phyloP scores from a whole-genome alignment of 2,888 invertebrate species.

The Ichneumoninae sp. region DNA sequence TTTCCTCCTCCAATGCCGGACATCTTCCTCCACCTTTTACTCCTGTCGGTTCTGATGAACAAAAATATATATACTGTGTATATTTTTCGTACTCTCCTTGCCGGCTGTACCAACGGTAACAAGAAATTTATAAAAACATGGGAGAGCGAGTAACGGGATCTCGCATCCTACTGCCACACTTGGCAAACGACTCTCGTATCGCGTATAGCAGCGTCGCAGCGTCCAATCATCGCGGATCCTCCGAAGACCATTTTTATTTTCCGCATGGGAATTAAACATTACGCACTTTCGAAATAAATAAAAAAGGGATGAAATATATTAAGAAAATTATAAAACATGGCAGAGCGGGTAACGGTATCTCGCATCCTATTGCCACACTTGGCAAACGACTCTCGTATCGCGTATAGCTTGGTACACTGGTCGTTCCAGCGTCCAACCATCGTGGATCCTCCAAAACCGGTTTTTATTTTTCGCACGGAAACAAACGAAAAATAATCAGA shows the following conservation, averaged over 20 bases:
- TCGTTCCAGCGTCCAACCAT: background rate
- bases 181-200: constrained; percentile 70
- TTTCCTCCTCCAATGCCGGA: constrained; percentile 81
- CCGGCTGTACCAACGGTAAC: too few species aligned
- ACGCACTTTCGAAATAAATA: too few species aligned
- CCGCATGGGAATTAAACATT: too few species aligned
- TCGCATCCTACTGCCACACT: constrained; percentile 84
- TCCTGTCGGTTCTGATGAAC: constrained; percentile 72
- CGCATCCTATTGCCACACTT: constrained; percentile 84
- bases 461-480: background rate
- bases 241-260: constrained; percentile 5
- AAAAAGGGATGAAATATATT: background rate
- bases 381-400: constrained; percentile 67
- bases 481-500: too few species aligned
- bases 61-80: constrained; percentile 9
- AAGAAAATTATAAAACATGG: constrained; percentile 78
- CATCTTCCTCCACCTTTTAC: constrained; percentile 78
- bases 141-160: constrained; percentile 81
- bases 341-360: constrained; percentile 81
- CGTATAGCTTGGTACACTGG: background rate
- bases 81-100: background rate
- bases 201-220: background rate
- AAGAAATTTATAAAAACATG: constrained; percentile 77
- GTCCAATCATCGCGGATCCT: constrained; percentile 30
- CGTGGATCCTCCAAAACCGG: constrained; percentile 36